phyloP scores from a whole-genome alignment of 2,797 vertebrate genomes.

The Geotria australis region DNA sequence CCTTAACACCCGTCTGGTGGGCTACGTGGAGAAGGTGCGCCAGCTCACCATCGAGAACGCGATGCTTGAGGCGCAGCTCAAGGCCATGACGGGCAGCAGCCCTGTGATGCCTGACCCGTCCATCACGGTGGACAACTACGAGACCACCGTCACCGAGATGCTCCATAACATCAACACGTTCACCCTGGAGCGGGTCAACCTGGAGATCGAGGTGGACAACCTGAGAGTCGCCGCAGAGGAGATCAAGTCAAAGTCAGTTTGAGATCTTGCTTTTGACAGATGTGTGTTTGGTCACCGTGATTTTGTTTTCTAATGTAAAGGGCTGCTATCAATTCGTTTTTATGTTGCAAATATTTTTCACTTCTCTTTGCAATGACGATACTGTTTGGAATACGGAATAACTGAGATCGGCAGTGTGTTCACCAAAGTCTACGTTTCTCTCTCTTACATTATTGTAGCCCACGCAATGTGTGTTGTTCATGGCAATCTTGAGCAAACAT shows the following conservation, averaged over 20 bases:
- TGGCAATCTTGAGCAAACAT: too few species aligned
- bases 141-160: conserved; percentile 11
- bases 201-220: conserved; percentile 15
- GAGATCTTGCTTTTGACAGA: too few species aligned
- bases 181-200: conserved; percentile 11
- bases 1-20: conserved; percentile 13
- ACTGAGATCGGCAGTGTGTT: too few species aligned
- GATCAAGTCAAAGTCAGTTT: conserved; percentile 12
- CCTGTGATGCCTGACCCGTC: conserved; percentile 7
- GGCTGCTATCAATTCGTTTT: too few species aligned
- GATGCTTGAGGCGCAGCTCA: conserved; percentile 11
- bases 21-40: conserved; percentile 11
- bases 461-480: too few species aligned
- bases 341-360: too few species aligned
- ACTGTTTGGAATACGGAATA: too few species aligned
- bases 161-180: conserved; percentile 9
- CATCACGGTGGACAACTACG: conserved; percentile 7
- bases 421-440: too few species aligned
- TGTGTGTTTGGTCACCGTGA: too few species aligned
- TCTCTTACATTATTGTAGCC: too few species aligned
- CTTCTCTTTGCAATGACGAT: not conserved
- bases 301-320: too few species aligned
- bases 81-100: conserved; percentile 10
- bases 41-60: conserved; percentile 11
- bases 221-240: conserved; percentile 12